A percentile compares a stretch with the other conserved stretches of the same genome.
These are phyloP conservation scores for Callipepla squamata DNA, from an alignment of 2,113 vertebrate genomes.

Conservation along the genomic window DNA sequence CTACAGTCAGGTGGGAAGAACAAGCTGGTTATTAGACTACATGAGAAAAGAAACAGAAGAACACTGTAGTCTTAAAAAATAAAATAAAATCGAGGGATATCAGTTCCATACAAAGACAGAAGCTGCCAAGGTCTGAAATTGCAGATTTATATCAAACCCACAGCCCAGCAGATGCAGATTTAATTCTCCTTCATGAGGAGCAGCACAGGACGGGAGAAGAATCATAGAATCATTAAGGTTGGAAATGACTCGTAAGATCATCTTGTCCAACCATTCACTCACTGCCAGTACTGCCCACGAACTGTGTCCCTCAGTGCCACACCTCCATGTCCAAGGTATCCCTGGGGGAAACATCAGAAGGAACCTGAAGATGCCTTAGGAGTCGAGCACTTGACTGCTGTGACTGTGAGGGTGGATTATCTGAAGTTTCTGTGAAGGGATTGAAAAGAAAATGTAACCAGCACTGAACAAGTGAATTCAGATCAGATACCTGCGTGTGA, in stretches of 20 bases:
- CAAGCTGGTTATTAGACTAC: slow-evolving; percentile 28
- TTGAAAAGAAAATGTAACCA: neutral
- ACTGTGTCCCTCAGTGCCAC: too few relatives aligned
- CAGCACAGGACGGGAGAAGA: too few relatives aligned
- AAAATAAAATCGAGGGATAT: neutral
- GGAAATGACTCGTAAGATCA: too few relatives aligned
- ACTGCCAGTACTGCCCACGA: too few relatives aligned
- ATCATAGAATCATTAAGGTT: too few relatives aligned
- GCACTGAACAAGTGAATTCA: neutral
- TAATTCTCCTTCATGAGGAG: too few relatives aligned
- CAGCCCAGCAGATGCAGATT: neutral
- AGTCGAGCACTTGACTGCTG: neutral
- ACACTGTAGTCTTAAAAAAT: neutral
- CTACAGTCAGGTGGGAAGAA: slow-evolving; percentile 47
- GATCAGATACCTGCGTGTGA: neutral
- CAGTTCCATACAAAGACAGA: neutral
- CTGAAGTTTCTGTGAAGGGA: neutral
- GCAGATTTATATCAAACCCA: neutral
- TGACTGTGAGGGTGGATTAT: neutral
- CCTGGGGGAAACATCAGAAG: fast-evolving
- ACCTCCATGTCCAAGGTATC: neutral
- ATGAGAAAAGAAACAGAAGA: neutral
- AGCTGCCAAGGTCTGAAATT: neutral
- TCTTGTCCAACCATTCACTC: too few relatives aligned
- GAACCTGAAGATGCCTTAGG: neutral